These are phyloP conservation scores for Drosophila biarmipes DNA, from an alignment of 1,140 invertebrate species.

Conservation along the genomic window DNA sequence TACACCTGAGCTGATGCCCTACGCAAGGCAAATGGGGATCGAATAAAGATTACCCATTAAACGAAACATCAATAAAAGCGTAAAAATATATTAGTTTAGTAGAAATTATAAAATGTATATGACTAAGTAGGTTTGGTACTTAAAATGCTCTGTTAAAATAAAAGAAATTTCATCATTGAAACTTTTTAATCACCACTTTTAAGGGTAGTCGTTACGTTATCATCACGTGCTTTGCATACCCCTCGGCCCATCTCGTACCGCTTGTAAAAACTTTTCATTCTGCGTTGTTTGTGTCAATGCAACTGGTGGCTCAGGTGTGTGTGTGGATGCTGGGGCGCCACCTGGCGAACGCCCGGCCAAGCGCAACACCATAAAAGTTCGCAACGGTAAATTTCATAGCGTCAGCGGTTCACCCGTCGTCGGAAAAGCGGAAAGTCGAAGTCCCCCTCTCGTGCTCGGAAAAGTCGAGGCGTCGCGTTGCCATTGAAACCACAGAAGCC, in stretches of 20 bases:
- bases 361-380: constrained; percentile 69
- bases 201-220: neutral
- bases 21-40: neutral
- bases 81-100: no score
- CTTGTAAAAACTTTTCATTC: constrained; percentile 48
- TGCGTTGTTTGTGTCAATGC: constrained; percentile 51
- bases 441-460: neutral
- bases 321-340: constrained; percentile 29
- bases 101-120: no score
- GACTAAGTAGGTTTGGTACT: no score
- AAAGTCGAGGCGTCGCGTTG: constrained; percentile 43
- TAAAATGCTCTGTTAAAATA: no score
- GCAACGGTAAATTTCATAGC: constrained; percentile 70
- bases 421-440: neutral
- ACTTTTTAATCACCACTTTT: no score
- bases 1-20: constrained; percentile 38
- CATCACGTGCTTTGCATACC: neutral
- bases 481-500: constrained; percentile 79
- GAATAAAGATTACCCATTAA: constrained; percentile 1
- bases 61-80: no score
- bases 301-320: constrained; percentile 47
- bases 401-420: constrained; percentile 54
- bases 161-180: no score
- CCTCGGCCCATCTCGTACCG: neutral
- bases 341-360: constrained; percentile 42